These are phyloP conservation scores for Colostygia pectinataria DNA, from an alignment of 2,888 invertebrate species.

Conservation along the genomic window DNA sequence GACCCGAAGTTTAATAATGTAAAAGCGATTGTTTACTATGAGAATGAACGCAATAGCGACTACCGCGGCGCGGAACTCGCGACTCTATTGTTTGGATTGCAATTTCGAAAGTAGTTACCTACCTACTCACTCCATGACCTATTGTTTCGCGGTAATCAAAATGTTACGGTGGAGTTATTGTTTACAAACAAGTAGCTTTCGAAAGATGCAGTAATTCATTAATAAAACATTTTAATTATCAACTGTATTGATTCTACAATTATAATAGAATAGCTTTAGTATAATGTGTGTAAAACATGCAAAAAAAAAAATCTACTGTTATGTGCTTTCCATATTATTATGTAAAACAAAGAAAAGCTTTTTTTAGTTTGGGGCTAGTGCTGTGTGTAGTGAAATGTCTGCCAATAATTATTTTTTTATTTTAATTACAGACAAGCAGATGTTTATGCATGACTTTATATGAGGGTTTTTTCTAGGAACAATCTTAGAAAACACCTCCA, in stretches of 20 bases:
- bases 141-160: slow-evolving; percentile 64
- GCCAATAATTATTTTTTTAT: no score
- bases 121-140: slow-evolving; percentile 56
- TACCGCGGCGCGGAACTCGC: slow-evolving; percentile 47
- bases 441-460: no score
- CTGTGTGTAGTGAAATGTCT: no score
- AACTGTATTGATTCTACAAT: background rate
- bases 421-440: no score
- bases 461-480: no score
- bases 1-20: slow-evolving; percentile 60
- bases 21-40: slow-evolving; percentile 70
- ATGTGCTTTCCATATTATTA: no score
- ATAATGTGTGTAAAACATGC: no score
- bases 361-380: no score
- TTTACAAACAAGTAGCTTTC: slow-evolving; percentile 34
- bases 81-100: slow-evolving; percentile 52
- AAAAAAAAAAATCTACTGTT: no score
- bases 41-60: slow-evolving; percentile 54
- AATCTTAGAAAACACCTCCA: no score
- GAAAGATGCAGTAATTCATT: slow-evolving; percentile 31
- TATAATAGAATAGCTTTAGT: no score
- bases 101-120: slow-evolving; percentile 56
- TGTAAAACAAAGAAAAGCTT: no score
- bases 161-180: slow-evolving; percentile 49
- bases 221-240: slow-evolving; percentile 17